Evolutionary conservation across 1,140 invertebrate species (phyloP), one percentile per base, ranked within the genome.

Genomic region (Lasioglossum albipes): DNA sequence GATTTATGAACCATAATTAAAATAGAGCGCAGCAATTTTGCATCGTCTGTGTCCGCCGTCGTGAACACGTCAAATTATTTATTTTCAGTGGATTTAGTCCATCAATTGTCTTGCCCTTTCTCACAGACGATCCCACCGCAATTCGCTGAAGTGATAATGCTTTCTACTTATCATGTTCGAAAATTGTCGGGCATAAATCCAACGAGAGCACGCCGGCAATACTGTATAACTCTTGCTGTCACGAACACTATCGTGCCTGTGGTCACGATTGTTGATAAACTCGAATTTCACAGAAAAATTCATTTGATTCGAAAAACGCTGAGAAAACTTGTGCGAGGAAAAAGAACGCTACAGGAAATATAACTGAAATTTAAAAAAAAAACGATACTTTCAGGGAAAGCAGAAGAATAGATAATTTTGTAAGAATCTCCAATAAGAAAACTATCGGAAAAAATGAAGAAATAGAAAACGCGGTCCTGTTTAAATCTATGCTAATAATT

Each of bases 1-100:
- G 84, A 87, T 86, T 86, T 83, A 86, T 67, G 70, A 52, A 49
- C 13, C 31, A 27, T 80, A 86, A 86, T 86, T 86, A 86, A 85
- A 85, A 86, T 70, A 76, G 76, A 80, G 69, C 59, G 54, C 76
- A 52, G 85, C 65, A 76, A 86, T 85, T 79, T 79, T 59, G 77
- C 82, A 84, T 69, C 61, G 42, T 59, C 45, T 22, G 59, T 22
- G 52, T 61, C 52, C 64, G 66, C 49, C 36, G 27, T 45, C 73
- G 65, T 41, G 73, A 57, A 49, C 52, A 76, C 57, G 67, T 78
- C 67, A 71, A 71, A 78, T 69, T 78, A 78, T 78, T 78, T 78
- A 71, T 78, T 70, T 54, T 54, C 67, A 4, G 18, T 3, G 16
- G 18, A 62, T 69, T 49, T 62, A 64, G 75, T 64, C 31, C 45